Evolutionary conservation across 2,113 vertebrate species (phyloP), one percentile per base, ranked within the genome.

Genomic region (Elanoides forficatus): DNA sequence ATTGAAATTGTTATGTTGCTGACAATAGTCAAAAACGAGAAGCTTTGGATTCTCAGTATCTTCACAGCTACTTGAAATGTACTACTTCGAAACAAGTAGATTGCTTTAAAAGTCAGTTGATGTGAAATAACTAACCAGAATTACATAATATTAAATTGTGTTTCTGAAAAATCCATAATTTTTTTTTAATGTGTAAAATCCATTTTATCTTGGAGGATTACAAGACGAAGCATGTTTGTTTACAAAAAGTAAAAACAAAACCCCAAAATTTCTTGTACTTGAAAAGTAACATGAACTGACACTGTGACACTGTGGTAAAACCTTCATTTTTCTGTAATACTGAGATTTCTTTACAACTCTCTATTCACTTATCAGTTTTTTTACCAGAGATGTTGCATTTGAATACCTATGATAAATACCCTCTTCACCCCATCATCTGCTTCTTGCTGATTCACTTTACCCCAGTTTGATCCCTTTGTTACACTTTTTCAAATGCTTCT

Each of bases 391-490:
- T 13, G 1, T 7, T 56, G 22, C 2, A 30, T 53, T 82, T 52
- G 3, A 79, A 79, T 14, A 22, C 8, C 4, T 56, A 9, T 56
- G 13, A 4, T 12, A 71, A 94, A 91, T 40, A 58, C 2, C 0
- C 0, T 53, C 4, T 50, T 86, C 15, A 32, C 0, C 15, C 9
- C 4, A 27, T 70, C 71, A 45, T 47, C 34, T 74, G 5, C 13
- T 63, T 71, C 42, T 48, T 80, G 16, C 21, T 65, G n/a, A 20
- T 55, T 80, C 29, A 19, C 8, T 38, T 75, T 58, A 59, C 50
- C 29, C 6, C 7, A 47, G 18, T 81, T 83, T 0, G 0, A 19
- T 59, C 11, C 5, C 6, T 72, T 55, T n/a, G 5, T 62, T 36
- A 58, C 14, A 21, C 4, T 50, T 68, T 3, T 55, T 72, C n/a